Evolutionary conservation across 2,888 invertebrate genomes (phyloP), one percentile per base, ranked within the genome.

Genomic region (Pogonocherus hispidulus): DNA sequence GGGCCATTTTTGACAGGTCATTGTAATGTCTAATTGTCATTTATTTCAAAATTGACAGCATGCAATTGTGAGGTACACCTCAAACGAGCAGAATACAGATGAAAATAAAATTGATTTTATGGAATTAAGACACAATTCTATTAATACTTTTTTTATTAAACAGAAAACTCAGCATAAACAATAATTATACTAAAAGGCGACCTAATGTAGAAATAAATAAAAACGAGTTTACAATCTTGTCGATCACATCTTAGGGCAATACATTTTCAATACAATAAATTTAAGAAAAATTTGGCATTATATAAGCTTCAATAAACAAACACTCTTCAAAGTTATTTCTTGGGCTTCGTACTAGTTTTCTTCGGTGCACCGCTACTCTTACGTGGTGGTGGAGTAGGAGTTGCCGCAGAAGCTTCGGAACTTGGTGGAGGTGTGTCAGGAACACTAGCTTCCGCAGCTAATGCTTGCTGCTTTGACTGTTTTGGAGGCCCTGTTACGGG

Each of bases 301-400:
- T 56, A 47, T 54, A 55, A 55, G 55, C 55, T 47, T 44, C 46
- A 32, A 62, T 27, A 16, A 67, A 62, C 51, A 16, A 67, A 51
- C 52, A 46, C 32, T 46, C 55, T 47, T 6, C 41, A 18, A 59
- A 64, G 22, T 66, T 73, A 79, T 66, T 80, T 81, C 56, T 81
- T 78, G 20, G 79, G 71, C 69, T 81, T 80, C 37, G 72, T 63
- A 6, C 70, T 71, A 44, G 73, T 37, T 68, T 80, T 80, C 67
- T 83, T 83, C 59, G 78, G 73, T 37, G 76, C 78, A 20, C 78
- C 78, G 70, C 74, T 68, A 79, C 84, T 73, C 79, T 85, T 80
- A 83, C 87, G 75, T n/a, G 84, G 84, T 11, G 83, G 82, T n/a
- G 84, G 82, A 11, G 78, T 76, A 19, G 79, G 71, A 37, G 46